Percentiles rank a stretch among this genome's conserved stretches.
Evolutionary conservation across 2,113 vertebrate genomes (phyloP).

Genomic region (Xenus cinereus): DNA sequence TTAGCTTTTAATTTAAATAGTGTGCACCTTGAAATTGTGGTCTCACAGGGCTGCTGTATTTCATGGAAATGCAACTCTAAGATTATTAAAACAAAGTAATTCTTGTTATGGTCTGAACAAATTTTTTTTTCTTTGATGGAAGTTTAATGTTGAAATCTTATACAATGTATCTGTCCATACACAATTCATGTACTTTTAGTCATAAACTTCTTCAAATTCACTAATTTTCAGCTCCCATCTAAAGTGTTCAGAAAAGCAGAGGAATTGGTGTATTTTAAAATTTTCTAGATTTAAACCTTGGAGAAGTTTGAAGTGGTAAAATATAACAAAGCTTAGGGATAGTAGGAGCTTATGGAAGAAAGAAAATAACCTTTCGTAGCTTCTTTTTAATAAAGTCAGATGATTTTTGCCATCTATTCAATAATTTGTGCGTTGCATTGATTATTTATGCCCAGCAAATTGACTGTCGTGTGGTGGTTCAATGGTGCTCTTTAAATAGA

Average conservation of each 20-base stretch:
- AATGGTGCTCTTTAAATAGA: slow-evolving; percentile 77
- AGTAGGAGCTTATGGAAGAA: background rate
- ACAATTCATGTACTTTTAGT: background rate
- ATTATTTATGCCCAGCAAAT: slow-evolving; percentile 83
- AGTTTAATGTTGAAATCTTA: background rate
- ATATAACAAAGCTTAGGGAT: background rate
- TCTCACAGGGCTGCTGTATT: background rate
- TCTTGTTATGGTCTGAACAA: background rate
- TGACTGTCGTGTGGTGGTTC: slow-evolving; percentile 72
- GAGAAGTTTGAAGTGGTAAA: background rate
- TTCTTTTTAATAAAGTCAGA: background rate
- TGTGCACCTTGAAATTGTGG: background rate
- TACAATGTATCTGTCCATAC: background rate
- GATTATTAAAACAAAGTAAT: background rate
- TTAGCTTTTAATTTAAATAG: background rate
- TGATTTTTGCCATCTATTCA: slow-evolving; percentile 54
- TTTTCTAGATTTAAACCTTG: background rate
- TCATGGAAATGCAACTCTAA: background rate
- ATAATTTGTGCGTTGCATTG: slow-evolving; percentile 76
- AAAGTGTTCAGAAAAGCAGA: background rate
- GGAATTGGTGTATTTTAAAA: background rate
- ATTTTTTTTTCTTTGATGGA: background rate
- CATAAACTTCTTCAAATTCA: background rate
- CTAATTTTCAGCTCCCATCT: background rate
- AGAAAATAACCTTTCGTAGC: background rate